Evolutionary conservation across 2,888 invertebrate species (phyloP).

Genomic region (Unio pictorum): DNA sequence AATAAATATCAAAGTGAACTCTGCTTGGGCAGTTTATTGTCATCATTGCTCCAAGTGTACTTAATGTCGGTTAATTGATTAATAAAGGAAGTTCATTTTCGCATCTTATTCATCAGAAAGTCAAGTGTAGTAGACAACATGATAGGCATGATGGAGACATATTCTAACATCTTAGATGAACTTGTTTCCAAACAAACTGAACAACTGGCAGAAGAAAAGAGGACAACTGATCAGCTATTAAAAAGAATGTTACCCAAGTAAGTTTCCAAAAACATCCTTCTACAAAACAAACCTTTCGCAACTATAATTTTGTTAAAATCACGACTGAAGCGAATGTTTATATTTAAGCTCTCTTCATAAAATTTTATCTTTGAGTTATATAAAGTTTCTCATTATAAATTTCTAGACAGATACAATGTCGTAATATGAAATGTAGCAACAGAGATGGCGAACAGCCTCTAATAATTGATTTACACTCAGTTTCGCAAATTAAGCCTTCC

Average conservation of each 20-base stretch:
- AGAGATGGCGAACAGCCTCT: too few species aligned
- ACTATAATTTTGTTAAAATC: too few species aligned
- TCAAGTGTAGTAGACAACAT: constrained; percentile 63
- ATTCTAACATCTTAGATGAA: constrained; percentile 65
- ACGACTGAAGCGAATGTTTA: too few species aligned
- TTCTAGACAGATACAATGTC: too few species aligned
- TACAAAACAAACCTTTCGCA: too few species aligned
- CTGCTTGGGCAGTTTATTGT: neutral
- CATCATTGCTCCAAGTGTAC: neutral
- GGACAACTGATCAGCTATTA: constrained; percentile 60
- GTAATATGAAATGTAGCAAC: too few species aligned
- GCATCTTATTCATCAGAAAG: constrained; percentile 26
- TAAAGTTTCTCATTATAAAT: too few species aligned
- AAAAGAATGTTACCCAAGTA: constrained; percentile 65
- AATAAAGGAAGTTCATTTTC: neutral
- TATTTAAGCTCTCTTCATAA: too few species aligned
- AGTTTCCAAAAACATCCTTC: neutral
- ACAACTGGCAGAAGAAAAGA: constrained; percentile 64
- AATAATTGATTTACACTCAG: too few species aligned
- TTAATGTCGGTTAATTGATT: neutral
- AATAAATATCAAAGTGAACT: too few species aligned
- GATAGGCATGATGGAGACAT: constrained; percentile 67
- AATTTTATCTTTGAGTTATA: too few species aligned
- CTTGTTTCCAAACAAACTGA: constrained; percentile 63
- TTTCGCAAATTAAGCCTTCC: too few species aligned